Evolutionary conservation across 2,113 vertebrate genomes (phyloP), one percentile per base, ranked within the genome.

Genomic region (Cnemophilus loriae): DNA sequence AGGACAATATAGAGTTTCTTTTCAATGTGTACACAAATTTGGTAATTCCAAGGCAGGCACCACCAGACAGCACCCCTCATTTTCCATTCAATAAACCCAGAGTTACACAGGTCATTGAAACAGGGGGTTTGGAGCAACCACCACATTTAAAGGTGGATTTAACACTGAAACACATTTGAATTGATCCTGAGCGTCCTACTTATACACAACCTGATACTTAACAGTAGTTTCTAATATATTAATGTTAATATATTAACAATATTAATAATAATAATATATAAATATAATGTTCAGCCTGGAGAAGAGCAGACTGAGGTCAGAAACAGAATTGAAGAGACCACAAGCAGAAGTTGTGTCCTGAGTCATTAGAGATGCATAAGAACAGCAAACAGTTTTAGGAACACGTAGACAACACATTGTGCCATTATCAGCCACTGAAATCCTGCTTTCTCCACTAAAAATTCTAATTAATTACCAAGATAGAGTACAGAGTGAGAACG

Each of bases 381-480:
- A 80, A 33, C 35, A 80, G 26, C 39, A 84, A 63, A 68, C 6
- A 33, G n/a, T 32, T 64, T 52, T 23, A 82, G 11, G 12, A 69
- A 17, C 39, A 35, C 0, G 0, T 2, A 67, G 53, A n/a, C 53
- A 79, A 68, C 28, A 68, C 24, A 1, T 56, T 33, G 41, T 64
- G 41, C 39, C 22, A 11, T 86, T 81, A 65, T 49, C 64, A 74
- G 84, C 52, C 86, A 63, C 70, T 39, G 70, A 87, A 73, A 93
- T 53, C 32, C 26, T 32, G 8, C 49, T 87, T 76, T n/a, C 35
- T 75, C 16, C 81, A 59, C 42, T 81, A 92, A 83, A 83, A 95
- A 64, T 64, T 63, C 56, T 67, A 84, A 93, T 94, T 94, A 95
- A 84, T 95, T 91, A 82, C 55, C 59, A 42, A 21, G 32, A 42